Conservation (phyloP, 2,797 vertebrate species). For the Thamnophis elegans region DNA sequence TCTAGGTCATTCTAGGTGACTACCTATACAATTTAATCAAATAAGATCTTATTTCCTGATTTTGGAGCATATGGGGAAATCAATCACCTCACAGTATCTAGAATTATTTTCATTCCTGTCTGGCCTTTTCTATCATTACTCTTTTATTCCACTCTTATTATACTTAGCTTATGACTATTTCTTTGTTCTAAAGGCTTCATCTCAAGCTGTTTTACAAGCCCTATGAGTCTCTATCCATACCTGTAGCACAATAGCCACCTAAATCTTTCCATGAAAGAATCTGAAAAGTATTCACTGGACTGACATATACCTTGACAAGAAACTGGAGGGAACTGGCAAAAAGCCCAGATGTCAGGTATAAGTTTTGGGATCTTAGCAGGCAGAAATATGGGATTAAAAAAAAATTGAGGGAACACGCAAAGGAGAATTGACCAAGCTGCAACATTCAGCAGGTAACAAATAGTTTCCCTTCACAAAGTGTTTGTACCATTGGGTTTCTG, state of each 20-base stretch:
- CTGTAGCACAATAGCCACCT: neutral
- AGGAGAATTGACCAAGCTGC: neutral
- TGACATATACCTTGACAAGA: neutral
- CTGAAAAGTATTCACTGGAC: neutral
- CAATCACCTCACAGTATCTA: neutral
- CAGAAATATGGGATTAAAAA: neutral
- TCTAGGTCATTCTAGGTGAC: neutral
- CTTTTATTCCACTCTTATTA: neutral
- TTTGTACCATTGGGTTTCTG: conserved; percentile 1
- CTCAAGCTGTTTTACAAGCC: neutral
- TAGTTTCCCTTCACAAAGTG: conserved; percentile 7
- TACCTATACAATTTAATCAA: neutral
- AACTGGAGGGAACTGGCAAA: neutral
- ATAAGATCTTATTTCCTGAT: neutral
- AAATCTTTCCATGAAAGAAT: neutral
- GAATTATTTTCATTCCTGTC: neutral
- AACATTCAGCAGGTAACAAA: conserved; percentile 3
- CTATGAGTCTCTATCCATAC: neutral
- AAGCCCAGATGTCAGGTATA: neutral
- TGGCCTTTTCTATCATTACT: neutral
- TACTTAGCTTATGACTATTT: neutral
- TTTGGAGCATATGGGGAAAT: neutral
- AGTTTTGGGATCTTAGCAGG: neutral
- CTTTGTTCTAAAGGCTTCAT: neutral
- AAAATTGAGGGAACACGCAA: neutral